These are phyloP conservation scores for Dolichopus griseipennis DNA, from an alignment of 2,888 invertebrate species.

Conservation along the genomic window DNA sequence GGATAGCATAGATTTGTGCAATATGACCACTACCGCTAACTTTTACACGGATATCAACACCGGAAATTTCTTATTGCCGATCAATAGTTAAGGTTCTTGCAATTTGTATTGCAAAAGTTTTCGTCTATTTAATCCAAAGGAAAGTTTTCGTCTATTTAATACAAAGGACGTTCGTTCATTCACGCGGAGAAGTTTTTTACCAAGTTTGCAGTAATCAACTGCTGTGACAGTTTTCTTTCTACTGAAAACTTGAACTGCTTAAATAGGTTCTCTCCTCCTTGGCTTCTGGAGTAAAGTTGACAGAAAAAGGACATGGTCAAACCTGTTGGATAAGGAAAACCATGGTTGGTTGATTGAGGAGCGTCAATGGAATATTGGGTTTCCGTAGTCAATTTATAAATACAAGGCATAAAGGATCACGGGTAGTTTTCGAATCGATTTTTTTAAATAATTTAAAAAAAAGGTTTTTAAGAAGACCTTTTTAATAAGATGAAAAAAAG, in stretches of 20 bases:
- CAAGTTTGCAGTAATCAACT: slow-evolving; percentile 97
- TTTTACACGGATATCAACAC: slow-evolving; percentile 94
- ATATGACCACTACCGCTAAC: slow-evolving; percentile 99
- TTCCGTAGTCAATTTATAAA: too few species aligned
- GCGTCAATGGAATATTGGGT: too few species aligned
- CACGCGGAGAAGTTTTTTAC: slow-evolving; percentile 86
- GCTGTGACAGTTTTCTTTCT: slow-evolving; percentile 99
- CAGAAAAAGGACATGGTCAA: slow-evolving; percentile 41
- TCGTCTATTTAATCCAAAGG: slow-evolving; percentile 95
- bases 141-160: too few species aligned
- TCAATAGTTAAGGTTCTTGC: slow-evolving; percentile 78
- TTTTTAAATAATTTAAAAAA: too few species aligned
- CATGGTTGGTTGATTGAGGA: too few species aligned
- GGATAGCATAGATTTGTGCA: slow-evolving; percentile 96
- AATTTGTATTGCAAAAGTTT: slow-evolving; percentile 92
- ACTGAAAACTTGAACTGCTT: slow-evolving; percentile 95
- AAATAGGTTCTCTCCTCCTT: slow-evolving; percentile 71
- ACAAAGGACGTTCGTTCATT: too few species aligned
- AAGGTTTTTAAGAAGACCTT: too few species aligned
- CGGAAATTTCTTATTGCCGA: slow-evolving; percentile 91
- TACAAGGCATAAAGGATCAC: too few species aligned
- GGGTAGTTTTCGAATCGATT: too few species aligned
- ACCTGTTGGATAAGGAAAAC: too few species aligned
- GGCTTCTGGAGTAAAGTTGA: slow-evolving; percentile 39
- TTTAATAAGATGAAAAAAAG: too few species aligned